phyloP scores from a whole-genome alignment of 2,797 vertebrate species.

The Champsocephalus gunnari region DNA sequence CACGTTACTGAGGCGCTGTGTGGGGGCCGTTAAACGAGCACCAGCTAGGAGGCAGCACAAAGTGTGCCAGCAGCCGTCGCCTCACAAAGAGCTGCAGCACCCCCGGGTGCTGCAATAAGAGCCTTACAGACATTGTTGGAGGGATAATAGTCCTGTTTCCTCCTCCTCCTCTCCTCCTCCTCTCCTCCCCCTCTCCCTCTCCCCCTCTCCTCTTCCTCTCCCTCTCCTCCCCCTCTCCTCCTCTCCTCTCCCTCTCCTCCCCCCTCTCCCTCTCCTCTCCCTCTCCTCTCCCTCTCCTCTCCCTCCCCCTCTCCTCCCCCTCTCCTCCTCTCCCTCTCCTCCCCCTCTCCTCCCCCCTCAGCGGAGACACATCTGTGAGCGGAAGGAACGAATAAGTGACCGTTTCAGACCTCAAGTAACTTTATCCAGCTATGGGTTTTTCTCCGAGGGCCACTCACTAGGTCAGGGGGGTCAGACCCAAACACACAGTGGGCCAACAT shows the following conservation, averaged over 20 bases:
- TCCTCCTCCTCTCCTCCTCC: slow-evolving; percentile 63
- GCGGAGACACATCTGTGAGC: slow-evolving; percentile 76
- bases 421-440: no score
- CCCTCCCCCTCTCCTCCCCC: slow-evolving; percentile 70
- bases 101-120: slow-evolving; percentile 68
- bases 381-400: no score
- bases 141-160: slow-evolving; percentile 57
- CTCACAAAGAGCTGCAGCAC: slow-evolving; percentile 65
- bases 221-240: slow-evolving; percentile 62
- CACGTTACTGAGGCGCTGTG: slow-evolving; percentile 25
- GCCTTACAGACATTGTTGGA: slow-evolving; percentile 37
- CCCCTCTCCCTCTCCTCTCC: no score
- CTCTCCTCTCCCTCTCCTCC: no score
- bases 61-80: slow-evolving; percentile 68
- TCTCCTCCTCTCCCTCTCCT: slow-evolving; percentile 66
- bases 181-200: no score
- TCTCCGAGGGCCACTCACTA: no score
- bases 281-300: no score
- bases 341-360: slow-evolving; percentile 59
- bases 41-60: slow-evolving; percentile 43
- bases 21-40: slow-evolving; percentile 24
- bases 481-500: no score
- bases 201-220: no score
- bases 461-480: no score
- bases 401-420: background rate